phyloP scores from a whole-genome alignment of 2,888 invertebrate species.

The Cephus nigrinus region DNA sequence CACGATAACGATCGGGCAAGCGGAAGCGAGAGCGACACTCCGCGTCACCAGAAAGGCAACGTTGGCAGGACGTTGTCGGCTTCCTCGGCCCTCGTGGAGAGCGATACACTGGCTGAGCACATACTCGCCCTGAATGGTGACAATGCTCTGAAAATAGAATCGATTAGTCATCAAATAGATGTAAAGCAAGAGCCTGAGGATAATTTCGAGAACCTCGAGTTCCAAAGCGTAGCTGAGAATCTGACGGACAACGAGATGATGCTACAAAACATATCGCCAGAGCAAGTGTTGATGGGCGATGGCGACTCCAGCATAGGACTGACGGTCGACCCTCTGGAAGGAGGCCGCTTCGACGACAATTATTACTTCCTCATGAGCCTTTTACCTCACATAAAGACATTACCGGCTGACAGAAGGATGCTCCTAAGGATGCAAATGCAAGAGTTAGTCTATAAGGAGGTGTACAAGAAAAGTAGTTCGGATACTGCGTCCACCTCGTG shows the following conservation, averaged over 20 bases:
- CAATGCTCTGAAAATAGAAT: slow-evolving; percentile 35
- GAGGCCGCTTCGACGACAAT: slow-evolving; percentile 60
- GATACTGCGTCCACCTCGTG: slow-evolving; percentile 31
- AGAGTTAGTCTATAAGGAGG: slow-evolving; percentile 61
- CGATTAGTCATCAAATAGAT: slow-evolving; percentile 37
- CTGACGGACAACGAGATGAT: slow-evolving; percentile 53
- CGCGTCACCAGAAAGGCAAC: slow-evolving; percentile 9
- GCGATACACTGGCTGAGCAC: slow-evolving; percentile 22
- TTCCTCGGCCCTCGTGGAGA: slow-evolving; percentile 17
- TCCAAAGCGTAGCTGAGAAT: slow-evolving; percentile 47
- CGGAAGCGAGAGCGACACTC: slow-evolving; percentile 34
- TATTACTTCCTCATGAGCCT: slow-evolving; percentile 65
- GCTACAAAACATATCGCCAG: slow-evolving; percentile 55
- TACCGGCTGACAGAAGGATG: slow-evolving; percentile 61
- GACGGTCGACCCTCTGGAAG: slow-evolving; percentile 48
- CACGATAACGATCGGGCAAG: slow-evolving; percentile 33
- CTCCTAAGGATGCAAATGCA: slow-evolving; percentile 63
- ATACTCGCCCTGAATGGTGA: slow-evolving; percentile 30
- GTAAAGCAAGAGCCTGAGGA: slow-evolving; percentile 55
- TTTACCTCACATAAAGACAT: slow-evolving; percentile 58
- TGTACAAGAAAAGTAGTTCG: slow-evolving; percentile 47
- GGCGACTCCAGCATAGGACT: slow-evolving; percentile 46
- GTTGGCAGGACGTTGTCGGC: not conserved
- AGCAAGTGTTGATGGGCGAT: slow-evolving; percentile 53
- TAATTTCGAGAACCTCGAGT: slow-evolving; percentile 48